A percentile compares a stretch with the other conserved stretches of the same genome.
phyloP scores from a whole-genome alignment of 1,140 invertebrate genomes.

The Oncopodura yosiiana region DNA sequence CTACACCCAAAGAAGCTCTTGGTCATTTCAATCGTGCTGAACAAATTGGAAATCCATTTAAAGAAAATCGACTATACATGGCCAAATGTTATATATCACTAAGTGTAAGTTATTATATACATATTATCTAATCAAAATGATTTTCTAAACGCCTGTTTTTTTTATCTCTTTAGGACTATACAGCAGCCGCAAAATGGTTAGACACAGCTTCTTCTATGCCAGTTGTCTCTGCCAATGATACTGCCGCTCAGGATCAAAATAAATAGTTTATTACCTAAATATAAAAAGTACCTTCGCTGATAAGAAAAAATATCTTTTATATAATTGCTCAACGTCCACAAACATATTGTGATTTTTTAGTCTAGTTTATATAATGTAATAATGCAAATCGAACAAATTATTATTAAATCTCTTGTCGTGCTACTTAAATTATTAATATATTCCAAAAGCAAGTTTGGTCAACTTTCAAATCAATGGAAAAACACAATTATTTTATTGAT shows the following conservation, averaged over 20 bases:
- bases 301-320: neutral
- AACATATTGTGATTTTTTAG: too few species aligned
- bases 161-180: too few species aligned
- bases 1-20: slow-evolving; percentile 57
- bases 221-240: slow-evolving; percentile 42
- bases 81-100: slow-evolving; percentile 57
- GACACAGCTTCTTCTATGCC: slow-evolving; percentile 43
- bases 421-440: too few species aligned
- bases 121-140: too few species aligned
- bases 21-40: slow-evolving; percentile 55
- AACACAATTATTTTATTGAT: too few species aligned
- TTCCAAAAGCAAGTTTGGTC: too few species aligned
- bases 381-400: too few species aligned
- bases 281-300: neutral
- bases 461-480: too few species aligned
- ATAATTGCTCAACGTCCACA: neutral
- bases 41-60: slow-evolving; percentile 50
- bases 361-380: too few species aligned
- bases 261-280: neutral
- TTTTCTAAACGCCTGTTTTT: too few species aligned
- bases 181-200: slow-evolving; percentile 50
- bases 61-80: slow-evolving; percentile 59
- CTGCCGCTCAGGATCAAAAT: slow-evolving; percentile 32
- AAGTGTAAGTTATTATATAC: too few species aligned
- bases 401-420: too few species aligned